Base-by-base conservation (phyloP, 1,140 invertebrate species). In the Drosophila mojavensis region DNA sequence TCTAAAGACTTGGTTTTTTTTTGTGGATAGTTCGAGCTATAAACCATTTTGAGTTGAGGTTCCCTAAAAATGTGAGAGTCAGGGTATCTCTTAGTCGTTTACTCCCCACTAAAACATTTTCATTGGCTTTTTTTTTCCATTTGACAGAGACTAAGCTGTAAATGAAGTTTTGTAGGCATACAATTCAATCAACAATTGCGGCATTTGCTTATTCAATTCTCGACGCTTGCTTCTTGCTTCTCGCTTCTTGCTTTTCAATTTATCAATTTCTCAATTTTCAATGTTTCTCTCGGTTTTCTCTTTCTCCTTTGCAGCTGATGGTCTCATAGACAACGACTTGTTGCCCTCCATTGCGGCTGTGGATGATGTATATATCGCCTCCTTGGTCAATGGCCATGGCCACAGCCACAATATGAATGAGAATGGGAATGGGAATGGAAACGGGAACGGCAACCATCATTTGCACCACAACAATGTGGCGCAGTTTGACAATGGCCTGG, bases 351-450 rank as follows among this genome's bases (percentile, higher is more conserved):
- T 81, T 73, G 76, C 67, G 28, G 85, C 77, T 4, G 76, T 77
- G 26, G 80, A 89, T 69, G 88, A 89, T 79, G 78, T 89, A 39
- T 89, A 89, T 66, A 89, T 89, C 45, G 84, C 84, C 28, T 84
- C 85, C 0, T 53, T 89, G 51, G 72, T 81, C 45, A 72, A 75
- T 51, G 56, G 48, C 69, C 82, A 89, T 64, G 83, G 64, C 53
- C 64, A 78, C 30, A 72, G 76, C 33, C 39, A 24, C 50, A 70
- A 78, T 33, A 15, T 13, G 48, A 58, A 59, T 7, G 47, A 5
- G 11, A 70, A 64, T 30, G 17, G 24, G 11, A 43, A 61, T 10
- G 26, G 28, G 13, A 11, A 63, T 30, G 55, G 51, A 28, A 47
- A 63, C 4, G 15, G n/a, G 20, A 41, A 36, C 5, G 15, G 39